Conservation (phyloP, 2,797 vertebrate genomes). For the Cossypha dichroa region DNA sequence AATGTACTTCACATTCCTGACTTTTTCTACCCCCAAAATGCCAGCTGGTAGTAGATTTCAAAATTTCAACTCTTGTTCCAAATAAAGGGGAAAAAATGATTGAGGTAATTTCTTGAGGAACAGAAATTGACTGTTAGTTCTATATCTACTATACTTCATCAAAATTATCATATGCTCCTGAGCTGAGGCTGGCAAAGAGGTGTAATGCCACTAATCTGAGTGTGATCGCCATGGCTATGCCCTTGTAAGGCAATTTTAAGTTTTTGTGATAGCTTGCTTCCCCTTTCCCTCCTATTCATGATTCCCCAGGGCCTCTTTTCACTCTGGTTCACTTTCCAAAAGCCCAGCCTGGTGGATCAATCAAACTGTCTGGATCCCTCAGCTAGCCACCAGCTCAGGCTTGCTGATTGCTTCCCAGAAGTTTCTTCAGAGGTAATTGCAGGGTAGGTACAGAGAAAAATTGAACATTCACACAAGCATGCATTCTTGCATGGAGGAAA, state of each 20-base stretch:
- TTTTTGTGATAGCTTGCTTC: not conserved
- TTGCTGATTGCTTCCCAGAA: not conserved
- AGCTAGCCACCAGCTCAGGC: not conserved
- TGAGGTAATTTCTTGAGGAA: not conserved
- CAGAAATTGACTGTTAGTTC: not conserved
- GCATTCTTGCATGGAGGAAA: fast-evolving
- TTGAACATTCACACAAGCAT: not conserved
- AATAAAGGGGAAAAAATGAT: not conserved
- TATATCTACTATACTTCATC: not conserved
- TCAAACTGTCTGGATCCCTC: not conserved
- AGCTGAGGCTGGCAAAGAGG: not conserved
- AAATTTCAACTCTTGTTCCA: not conserved
- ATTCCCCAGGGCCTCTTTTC: not conserved
- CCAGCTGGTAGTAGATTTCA: not conserved
- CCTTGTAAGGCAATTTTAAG: not conserved
- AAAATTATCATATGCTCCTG: not conserved
- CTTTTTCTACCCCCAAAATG: not conserved
- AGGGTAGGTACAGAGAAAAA: not conserved
- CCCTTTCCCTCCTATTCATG: not conserved
- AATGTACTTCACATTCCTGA: not conserved
- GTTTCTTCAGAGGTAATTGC: not conserved
- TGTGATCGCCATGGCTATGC: not conserved
- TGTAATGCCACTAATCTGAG: not conserved
- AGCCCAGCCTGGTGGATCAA: not conserved
- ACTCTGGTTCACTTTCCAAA: not conserved